These are phyloP conservation scores for Lypha dubia DNA, from an alignment of 2,888 invertebrate genomes.

Conservation along the genomic window DNA sequence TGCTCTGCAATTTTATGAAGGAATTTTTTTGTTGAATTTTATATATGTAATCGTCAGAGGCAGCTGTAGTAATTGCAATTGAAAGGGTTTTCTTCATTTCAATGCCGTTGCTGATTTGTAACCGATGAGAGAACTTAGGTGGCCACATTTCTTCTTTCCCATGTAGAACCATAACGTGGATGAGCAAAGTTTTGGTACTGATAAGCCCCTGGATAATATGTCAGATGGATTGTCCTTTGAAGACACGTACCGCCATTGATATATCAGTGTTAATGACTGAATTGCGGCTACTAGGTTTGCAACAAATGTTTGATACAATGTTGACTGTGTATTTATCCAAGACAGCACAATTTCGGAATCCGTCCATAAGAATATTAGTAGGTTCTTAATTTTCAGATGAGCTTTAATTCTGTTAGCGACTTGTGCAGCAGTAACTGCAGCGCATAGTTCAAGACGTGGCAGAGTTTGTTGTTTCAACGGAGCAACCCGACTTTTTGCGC, in stretches of 20 bases:
- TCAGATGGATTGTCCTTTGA: background rate
- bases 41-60: background rate
- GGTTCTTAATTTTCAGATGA: background rate
- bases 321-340: slow-evolving; percentile 4
- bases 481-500: background rate
- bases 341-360: slow-evolving; percentile 1
- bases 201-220: background rate
- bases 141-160: background rate
- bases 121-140: background rate
- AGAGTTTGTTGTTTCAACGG: background rate
- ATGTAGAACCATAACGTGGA: background rate
- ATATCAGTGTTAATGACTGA: background rate
- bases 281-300: background rate
- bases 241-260: background rate
- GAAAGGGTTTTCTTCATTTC: background rate
- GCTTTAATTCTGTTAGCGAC: background rate
- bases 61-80: background rate
- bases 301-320: background rate
- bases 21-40: background rate
- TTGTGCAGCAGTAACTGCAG: background rate
- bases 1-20: background rate
- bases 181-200: background rate
- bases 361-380: background rate
- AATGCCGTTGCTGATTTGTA: background rate
- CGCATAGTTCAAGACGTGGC: background rate